Conservation (phyloP, 1,140 invertebrate species). For the Zaprionus ornatus region DNA sequence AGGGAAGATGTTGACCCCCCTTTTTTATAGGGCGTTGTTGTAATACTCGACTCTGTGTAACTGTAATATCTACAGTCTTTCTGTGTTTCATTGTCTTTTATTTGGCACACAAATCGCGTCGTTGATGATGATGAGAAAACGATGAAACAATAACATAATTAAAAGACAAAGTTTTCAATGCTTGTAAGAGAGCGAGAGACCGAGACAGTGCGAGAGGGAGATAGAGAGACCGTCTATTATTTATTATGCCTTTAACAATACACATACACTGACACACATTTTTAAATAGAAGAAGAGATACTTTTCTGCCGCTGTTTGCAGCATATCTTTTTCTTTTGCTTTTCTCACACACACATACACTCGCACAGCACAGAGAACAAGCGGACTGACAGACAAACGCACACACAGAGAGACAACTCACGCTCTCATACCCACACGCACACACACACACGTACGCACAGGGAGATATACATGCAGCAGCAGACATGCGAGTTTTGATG, state of each 20-base stretch:
- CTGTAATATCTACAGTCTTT: conserved; percentile 48
- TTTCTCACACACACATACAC: conserved; percentile 52
- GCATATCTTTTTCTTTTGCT: conserved; percentile 72
- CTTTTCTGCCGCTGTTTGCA: conserved; percentile 65
- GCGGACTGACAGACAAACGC: conserved; percentile 36
- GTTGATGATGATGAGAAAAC: conserved; percentile 64
- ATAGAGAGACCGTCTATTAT: conserved; percentile 61
- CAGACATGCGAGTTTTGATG: conserved; percentile 43
- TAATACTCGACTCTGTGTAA: conserved; percentile 39
- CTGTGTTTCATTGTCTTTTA: conserved; percentile 54
- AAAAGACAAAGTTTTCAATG: conserved; percentile 60
- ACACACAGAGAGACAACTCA: conserved; percentile 11
- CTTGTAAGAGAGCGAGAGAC: conserved; percentile 29
- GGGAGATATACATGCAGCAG: conserved; percentile 9
- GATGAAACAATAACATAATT: conserved; percentile 70
- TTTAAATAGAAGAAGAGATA: conserved; percentile 80
- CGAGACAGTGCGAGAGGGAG: conserved; percentile 14
- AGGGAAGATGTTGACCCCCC: conserved; percentile 43
- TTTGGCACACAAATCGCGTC: conserved; percentile 70
- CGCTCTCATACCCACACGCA: conserved; percentile 15
- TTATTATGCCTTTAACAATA: conserved; percentile 69
- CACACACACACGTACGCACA: conserved; percentile 6
- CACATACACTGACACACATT: conserved; percentile 81
- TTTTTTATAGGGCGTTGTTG: conserved; percentile 53
- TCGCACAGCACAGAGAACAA: conserved; percentile 18